Evolutionary conservation across 2,888 invertebrate genomes (phyloP).

Genomic region (Pristionchus entomophagus): DNA sequence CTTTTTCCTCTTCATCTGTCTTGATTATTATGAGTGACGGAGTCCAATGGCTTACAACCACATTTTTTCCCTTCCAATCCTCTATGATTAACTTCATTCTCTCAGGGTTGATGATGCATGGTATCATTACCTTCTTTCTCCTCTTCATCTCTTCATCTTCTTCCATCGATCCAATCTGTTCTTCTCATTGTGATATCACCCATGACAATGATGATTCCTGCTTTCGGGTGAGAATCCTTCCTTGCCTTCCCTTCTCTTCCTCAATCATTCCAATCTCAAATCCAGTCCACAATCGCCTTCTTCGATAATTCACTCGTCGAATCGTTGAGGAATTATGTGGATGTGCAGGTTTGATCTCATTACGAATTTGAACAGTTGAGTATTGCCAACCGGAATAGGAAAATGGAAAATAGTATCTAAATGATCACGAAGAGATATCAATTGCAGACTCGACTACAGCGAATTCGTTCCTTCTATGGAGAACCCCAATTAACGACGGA

Average conservation of each 20-base stretch:
- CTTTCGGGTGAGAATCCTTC: not conserved
- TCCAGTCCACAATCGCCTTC: conserved; percentile 16
- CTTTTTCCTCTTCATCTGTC: not conserved
- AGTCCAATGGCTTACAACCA: too few relatives aligned
- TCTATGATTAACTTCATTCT: not conserved
- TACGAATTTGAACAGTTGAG: not conserved
- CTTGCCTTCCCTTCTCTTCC: not conserved
- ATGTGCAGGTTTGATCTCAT: not conserved
- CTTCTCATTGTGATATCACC: conserved; percentile 16
- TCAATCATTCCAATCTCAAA: not conserved
- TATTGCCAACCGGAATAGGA: too few relatives aligned
- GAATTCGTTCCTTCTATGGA: not conserved
- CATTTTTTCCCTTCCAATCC: not conserved
- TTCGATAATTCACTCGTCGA: conserved; percentile 2
- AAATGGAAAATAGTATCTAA: too few relatives aligned
- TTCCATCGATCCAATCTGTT: not conserved
- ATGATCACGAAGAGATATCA: too few relatives aligned
- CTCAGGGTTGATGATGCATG: not conserved
- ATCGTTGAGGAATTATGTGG: conserved; percentile 17
- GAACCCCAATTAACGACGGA: not conserved
- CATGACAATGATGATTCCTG: conserved; percentile 5
- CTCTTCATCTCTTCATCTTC: not conserved
- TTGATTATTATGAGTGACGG: not conserved
- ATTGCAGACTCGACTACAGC: conserved; percentile 6
- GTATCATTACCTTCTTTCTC: not conserved